Percentiles rank a stretch among this genome's conserved stretches.
Conservation (phyloP, 92 coral and sea anemone species). For the Anthopleura xanthogrammica region DNA sequence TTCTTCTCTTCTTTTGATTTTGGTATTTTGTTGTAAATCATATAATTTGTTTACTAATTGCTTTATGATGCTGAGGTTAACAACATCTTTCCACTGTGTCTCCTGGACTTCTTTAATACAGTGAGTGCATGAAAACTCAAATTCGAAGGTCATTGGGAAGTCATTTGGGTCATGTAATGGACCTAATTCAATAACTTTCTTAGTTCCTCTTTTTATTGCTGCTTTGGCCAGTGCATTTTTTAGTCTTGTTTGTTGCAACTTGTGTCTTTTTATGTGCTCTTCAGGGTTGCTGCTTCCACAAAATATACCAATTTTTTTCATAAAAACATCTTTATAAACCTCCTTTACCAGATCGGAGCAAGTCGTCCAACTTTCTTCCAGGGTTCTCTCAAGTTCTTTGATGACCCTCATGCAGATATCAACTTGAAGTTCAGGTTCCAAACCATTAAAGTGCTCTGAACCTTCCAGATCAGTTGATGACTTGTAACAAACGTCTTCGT, state of each 20-base stretch:
- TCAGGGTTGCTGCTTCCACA: too few relatives aligned
- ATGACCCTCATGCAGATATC: constrained; percentile 46
- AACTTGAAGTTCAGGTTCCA: constrained; percentile 49
- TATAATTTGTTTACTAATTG: too few relatives aligned
- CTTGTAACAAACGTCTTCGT: neutral
- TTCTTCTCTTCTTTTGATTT: too few relatives aligned
- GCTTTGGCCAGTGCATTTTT: too few relatives aligned
- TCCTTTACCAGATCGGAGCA: constrained; percentile 35
- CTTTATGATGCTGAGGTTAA: neutral
- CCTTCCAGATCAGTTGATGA: constrained; percentile 12
- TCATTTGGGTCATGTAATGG: too few relatives aligned
- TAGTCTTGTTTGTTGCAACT: too few relatives aligned
- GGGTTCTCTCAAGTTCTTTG: constrained; percentile 52
- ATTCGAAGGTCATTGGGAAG: neutral
- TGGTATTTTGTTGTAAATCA: neutral
- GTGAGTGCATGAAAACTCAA: constrained; percentile 52
- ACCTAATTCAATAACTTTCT: too few relatives aligned
- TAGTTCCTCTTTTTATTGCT: too few relatives aligned
- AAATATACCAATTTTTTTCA: neutral
- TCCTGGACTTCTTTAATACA: constrained; percentile 56
- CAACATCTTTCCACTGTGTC: constrained; percentile 30
- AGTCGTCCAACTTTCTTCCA: constrained; percentile 42
- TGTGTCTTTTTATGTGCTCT: too few relatives aligned
- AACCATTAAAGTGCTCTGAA: constrained; percentile 39
- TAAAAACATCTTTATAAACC: neutral